Conservation (phyloP, 2,797 vertebrate genomes). For the Gambusia yucatana region DNA sequence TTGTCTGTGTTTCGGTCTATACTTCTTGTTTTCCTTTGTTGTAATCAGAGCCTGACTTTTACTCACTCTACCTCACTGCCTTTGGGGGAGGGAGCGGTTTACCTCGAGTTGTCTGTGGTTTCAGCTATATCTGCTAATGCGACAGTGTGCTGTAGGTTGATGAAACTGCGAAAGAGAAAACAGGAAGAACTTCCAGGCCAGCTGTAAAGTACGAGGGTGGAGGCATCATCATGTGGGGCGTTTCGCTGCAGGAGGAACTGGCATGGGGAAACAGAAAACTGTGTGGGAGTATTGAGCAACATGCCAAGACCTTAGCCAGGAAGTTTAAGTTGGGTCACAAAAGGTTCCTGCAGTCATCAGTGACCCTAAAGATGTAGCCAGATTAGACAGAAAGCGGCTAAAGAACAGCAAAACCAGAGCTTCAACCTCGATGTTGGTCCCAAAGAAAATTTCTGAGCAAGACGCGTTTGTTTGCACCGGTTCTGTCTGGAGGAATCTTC, state of each 20-base stretch:
- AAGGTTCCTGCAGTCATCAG: background rate
- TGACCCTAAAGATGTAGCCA: background rate
- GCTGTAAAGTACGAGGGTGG: background rate
- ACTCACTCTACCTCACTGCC: background rate
- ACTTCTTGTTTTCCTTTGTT: background rate
- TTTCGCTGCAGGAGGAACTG: background rate
- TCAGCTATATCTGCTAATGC: background rate
- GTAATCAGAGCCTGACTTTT: background rate
- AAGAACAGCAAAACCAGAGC: background rate
- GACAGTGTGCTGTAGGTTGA: background rate
- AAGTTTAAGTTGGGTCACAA: background rate
- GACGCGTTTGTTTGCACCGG: background rate
- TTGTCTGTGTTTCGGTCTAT: background rate
- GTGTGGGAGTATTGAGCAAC: background rate
- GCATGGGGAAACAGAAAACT: background rate
- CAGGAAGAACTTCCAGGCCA: background rate
- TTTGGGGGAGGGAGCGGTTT: background rate
- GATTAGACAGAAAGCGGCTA: background rate
- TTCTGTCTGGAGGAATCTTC: background rate
- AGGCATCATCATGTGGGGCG: background rate
- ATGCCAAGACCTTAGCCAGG: background rate
- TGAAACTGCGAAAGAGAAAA: background rate
- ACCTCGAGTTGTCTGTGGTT: background rate
- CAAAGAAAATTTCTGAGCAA: background rate
- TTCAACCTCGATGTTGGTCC: background rate